Percentiles rank a stretch among this genome's conserved stretches.
These are phyloP conservation scores for Ammodytes marinus DNA, from an alignment of 2,113 vertebrate species.

Conservation along the genomic window DNA sequence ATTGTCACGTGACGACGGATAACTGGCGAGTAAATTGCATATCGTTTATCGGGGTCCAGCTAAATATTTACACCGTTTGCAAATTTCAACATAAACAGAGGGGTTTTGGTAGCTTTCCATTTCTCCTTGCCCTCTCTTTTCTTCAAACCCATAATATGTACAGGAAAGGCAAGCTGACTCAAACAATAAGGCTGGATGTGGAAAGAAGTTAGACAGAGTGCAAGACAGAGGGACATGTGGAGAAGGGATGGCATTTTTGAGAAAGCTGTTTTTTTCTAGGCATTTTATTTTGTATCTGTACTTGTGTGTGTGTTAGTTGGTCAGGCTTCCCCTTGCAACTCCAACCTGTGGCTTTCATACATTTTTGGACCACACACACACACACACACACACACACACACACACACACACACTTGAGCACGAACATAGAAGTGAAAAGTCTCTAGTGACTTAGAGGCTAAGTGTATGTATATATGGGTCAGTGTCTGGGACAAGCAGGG, in stretches of 20 bases:
- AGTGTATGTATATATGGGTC: constrained; percentile 65
- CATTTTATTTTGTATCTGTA: constrained; percentile 23
- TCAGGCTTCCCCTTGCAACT: constrained; percentile 44
- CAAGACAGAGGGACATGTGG: constrained; percentile 4
- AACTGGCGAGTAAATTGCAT: constrained; percentile 64
- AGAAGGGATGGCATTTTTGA: constrained; percentile 6
- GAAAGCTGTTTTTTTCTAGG: constrained; percentile 21
- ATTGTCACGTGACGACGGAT: constrained; percentile 75
- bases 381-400: constrained; percentile 15
- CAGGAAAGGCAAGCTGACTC: constrained; percentile 37
- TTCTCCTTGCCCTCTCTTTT: constrained; percentile 13
- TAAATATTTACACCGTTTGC: constrained; percentile 73
- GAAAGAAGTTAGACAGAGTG: constrained; percentile 15
- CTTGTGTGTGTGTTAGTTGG: constrained; percentile 33
- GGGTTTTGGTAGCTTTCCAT: constrained; percentile 55
- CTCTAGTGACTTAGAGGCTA: constrained; percentile 74
- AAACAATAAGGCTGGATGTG: constrained; percentile 1
- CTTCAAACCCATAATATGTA: constrained; percentile 47
- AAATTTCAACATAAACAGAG: constrained; percentile 71
- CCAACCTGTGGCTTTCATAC: constrained; percentile 59
- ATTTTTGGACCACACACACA: constrained; percentile 51
- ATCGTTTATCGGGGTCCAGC: constrained; percentile 60
- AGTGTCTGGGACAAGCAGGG: constrained; percentile 58
- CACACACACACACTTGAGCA: constrained; percentile 46
- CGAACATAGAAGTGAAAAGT: constrained; percentile 75